Conservation (phyloP, 2,888 invertebrate genomes). For the Eupithecia vulgata region DNA sequence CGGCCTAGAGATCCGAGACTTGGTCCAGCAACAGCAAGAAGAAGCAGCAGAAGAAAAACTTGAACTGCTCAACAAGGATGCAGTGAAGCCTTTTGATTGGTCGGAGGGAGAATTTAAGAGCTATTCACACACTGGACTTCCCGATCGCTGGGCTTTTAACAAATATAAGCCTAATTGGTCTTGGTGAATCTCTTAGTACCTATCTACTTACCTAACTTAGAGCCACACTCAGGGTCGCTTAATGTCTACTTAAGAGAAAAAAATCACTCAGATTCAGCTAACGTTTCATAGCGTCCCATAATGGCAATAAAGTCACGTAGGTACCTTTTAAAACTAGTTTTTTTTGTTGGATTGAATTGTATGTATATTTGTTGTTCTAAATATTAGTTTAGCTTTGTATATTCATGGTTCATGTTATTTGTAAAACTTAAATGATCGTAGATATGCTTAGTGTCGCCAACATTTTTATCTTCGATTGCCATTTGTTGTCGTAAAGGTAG, state of each 20-base stretch:
- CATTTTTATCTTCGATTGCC: neutral
- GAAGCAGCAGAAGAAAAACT: constrained; percentile 68
- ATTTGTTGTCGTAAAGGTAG: neutral
- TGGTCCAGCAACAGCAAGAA: constrained; percentile 70
- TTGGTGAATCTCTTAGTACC: constrained; percentile 74
- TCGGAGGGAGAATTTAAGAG: constrained; percentile 86
- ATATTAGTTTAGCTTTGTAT: constrained; percentile 3
- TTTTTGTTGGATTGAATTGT: constrained; percentile 7
- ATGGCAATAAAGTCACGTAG: no score
- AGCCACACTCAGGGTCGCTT: no score
- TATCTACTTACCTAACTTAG: constrained; percentile 1
- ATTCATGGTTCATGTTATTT: neutral
- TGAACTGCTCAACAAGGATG: constrained; percentile 65
- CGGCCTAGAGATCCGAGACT: constrained; percentile 69
- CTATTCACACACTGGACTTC: constrained; percentile 87
- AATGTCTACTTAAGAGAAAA: no score
- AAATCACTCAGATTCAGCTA: no score
- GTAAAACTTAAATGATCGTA: neutral
- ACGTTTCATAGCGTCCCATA: no score
- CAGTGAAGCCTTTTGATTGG: constrained; percentile 88
- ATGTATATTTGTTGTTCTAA: constrained; percentile 18
- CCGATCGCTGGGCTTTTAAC: constrained; percentile 89
- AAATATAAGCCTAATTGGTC: constrained; percentile 84
- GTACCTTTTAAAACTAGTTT: neutral
- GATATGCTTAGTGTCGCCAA: neutral